Conservation (phyloP, 2,113 vertebrate genomes). For the Parus major region DNA sequence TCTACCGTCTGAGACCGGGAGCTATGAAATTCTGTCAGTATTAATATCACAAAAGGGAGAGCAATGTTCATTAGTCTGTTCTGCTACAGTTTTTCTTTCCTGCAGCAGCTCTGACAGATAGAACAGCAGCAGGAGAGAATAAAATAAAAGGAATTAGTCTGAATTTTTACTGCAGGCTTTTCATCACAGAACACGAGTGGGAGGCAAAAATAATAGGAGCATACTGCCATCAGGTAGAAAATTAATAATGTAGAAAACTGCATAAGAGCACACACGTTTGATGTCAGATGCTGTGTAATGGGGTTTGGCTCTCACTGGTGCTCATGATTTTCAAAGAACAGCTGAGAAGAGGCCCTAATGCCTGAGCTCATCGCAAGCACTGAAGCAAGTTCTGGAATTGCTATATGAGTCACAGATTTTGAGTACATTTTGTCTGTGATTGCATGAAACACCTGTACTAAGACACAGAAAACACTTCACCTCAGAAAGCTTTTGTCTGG, state of each 20-base stretch:
- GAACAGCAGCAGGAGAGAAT: constrained; percentile 1
- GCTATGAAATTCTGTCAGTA: constrained; percentile 14
- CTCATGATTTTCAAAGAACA: not conserved
- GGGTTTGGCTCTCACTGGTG: not conserved
- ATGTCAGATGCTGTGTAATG: not conserved
- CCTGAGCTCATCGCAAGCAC: not conserved
- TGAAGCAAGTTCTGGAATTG: not conserved
- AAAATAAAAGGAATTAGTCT: constrained; percentile 37
- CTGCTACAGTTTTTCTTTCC: not conserved
- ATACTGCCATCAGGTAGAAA: constrained; percentile 6
- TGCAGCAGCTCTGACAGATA: not conserved
- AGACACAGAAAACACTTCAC: not conserved
- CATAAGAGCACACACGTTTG: not conserved
- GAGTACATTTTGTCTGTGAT: not conserved
- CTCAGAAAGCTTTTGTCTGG: not conserved
- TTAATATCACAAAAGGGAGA: not conserved
- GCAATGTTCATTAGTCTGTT: not conserved
- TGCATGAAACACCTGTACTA: not conserved
- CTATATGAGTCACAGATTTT: not conserved
- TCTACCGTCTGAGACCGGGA: constrained; percentile 3
- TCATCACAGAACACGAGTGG: constrained; percentile 1
- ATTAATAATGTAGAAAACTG: constrained; percentile 22
- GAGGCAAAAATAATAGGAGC: constrained; percentile 41
- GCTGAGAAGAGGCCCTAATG: not conserved
- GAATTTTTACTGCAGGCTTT: constrained; percentile 26